These are phyloP conservation scores for Crematogaster levior DNA, from an alignment of 2,888 invertebrate genomes.

Conservation along the genomic window DNA sequence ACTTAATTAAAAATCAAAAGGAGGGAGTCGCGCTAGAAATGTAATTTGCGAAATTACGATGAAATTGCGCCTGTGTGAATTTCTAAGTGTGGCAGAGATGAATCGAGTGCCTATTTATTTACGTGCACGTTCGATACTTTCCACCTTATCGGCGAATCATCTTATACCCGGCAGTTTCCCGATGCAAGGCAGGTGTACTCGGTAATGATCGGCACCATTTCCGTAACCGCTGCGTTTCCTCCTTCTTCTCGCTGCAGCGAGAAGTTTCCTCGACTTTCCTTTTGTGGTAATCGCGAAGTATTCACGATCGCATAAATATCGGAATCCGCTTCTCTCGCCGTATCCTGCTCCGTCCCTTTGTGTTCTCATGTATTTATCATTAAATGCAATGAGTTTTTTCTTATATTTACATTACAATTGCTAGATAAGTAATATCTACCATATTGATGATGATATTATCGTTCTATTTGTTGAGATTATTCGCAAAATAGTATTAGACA, in stretches of 20 bases:
- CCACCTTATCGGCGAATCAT: slow-evolving; percentile 46
- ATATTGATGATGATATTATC: background rate
- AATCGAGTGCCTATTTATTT: slow-evolving; percentile 42
- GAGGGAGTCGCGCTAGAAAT: background rate
- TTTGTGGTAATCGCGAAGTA: slow-evolving; percentile 28
- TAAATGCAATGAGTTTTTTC: background rate
- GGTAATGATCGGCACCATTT: slow-evolving; percentile 52
- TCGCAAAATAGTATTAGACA: background rate
- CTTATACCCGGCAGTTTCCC: slow-evolving; percentile 50
- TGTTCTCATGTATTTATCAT: background rate
- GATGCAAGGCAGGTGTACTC: slow-evolving; percentile 40
- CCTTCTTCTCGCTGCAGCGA: slow-evolving; percentile 21
- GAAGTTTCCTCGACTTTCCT: slow-evolving; percentile 13
- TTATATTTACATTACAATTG: background rate
- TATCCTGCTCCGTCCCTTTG: background rate
- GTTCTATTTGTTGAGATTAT: background rate
- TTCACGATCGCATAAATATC: slow-evolving; percentile 32
- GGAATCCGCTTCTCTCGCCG: slow-evolving; percentile 23
- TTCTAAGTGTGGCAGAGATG: background rate
- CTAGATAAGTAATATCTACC: background rate
- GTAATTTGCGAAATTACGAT: slow-evolving; percentile 1
- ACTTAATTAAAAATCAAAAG: background rate
- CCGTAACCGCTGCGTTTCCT: slow-evolving; percentile 40
- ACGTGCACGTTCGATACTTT: slow-evolving; percentile 43
- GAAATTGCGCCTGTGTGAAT: background rate